These are phyloP conservation scores for Vanacampus margaritifer DNA, from an alignment of 2,113 vertebrate species.

Conservation along the genomic window DNA sequence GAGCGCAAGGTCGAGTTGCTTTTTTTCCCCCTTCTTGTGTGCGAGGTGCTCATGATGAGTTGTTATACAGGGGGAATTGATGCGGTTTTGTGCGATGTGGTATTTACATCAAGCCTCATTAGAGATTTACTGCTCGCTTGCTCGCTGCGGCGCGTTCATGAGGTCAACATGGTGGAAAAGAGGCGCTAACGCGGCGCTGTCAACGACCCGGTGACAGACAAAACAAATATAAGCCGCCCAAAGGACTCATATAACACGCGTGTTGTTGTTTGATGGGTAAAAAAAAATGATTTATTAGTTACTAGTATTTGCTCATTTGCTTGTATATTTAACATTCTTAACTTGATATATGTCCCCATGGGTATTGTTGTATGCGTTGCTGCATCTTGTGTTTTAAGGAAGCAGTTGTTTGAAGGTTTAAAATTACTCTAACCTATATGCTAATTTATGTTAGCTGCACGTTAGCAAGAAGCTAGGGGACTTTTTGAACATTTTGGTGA, in stretches of 20 bases:
- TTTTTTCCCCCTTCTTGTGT: not conserved
- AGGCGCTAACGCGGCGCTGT: slow-evolving; percentile 17
- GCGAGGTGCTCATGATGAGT: slow-evolving; percentile 13
- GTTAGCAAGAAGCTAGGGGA: not conserved
- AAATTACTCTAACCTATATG: not conserved
- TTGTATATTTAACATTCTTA: not conserved
- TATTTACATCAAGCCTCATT: slow-evolving; percentile 64
- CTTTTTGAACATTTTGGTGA: too few relatives aligned
- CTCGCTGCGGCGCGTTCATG: slow-evolving; percentile 45
- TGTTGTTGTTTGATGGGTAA: not conserved
- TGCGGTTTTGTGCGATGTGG: slow-evolving; percentile 42
- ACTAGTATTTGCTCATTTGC: not conserved
- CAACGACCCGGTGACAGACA: slow-evolving; percentile 24
- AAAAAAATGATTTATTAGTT: not conserved
- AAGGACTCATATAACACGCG: slow-evolving; percentile 1
- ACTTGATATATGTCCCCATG: not conserved
- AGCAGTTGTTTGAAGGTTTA: not conserved
- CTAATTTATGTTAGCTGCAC: not conserved
- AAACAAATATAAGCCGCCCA: slow-evolving; percentile 17
- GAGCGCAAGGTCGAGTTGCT: slow-evolving; percentile 26
- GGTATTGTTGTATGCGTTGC: not conserved
- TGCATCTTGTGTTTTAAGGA: not conserved
- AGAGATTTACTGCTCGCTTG: slow-evolving; percentile 57
- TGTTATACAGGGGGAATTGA: slow-evolving; percentile 28
- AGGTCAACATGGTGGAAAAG: slow-evolving; percentile 37